Percentiles rank a stretch among this genome's conserved stretches.
These are phyloP conservation scores for Leptinotarsa juncta DNA, from an alignment of 2,888 invertebrate species.

Conservation along the genomic window DNA sequence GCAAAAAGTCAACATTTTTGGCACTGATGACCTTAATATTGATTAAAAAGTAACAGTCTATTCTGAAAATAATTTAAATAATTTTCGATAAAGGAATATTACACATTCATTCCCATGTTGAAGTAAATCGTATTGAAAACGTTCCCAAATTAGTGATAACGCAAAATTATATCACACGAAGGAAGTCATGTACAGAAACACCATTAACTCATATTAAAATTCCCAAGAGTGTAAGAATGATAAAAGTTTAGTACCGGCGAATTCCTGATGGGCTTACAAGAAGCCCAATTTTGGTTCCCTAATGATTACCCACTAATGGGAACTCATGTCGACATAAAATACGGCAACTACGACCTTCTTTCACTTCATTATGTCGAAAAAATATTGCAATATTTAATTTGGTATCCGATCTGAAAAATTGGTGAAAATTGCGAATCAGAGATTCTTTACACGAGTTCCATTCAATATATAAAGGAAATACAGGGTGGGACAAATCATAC, in stretches of 20 bases:
- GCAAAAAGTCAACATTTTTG: too few species aligned
- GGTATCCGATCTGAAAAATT: background rate
- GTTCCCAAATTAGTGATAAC: background rate
- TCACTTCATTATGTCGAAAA: background rate
- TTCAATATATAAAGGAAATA: too few species aligned
- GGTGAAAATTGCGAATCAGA: too few species aligned
- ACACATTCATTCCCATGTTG: too few species aligned
- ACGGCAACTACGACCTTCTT: background rate
- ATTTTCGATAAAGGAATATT: too few species aligned
- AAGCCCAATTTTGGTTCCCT: background rate
- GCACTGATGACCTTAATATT: too few species aligned
- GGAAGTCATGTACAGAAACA: background rate
- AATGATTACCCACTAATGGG: background rate
- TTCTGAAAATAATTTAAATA: too few species aligned
- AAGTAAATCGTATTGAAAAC: background rate
- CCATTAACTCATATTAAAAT: background rate
- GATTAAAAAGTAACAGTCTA: too few species aligned
- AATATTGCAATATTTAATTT: background rate
- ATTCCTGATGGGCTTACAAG: constrained; percentile 1
- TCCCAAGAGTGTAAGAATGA: background rate
- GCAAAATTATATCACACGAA: background rate
- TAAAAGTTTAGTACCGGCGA: background rate
- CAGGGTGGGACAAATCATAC: too few species aligned
- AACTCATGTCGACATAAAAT: constrained; percentile 4
- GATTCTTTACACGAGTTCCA: too few species aligned